phyloP scores from a whole-genome alignment of 2,113 vertebrate species.

The Heteronetta atricapilla region DNA sequence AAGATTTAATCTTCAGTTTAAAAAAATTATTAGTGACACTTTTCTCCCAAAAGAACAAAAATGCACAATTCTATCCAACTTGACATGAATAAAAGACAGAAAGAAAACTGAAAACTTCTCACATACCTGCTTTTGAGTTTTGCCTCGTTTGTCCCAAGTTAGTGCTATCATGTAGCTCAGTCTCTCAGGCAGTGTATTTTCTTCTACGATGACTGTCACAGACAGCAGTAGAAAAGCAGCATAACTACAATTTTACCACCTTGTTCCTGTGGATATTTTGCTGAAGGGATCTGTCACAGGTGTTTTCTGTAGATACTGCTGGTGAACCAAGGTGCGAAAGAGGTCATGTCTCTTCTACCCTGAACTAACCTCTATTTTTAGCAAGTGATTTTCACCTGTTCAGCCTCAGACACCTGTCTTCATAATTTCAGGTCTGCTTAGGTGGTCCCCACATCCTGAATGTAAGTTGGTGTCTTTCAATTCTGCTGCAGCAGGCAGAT shows the following conservation, averaged over 20 bases:
- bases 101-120: not conserved
- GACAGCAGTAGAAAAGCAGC: not conserved
- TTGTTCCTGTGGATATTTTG: not conserved
- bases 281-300: not conserved
- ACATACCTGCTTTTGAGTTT: not conserved
- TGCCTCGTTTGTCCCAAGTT: not conserved
- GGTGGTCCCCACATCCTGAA: not conserved
- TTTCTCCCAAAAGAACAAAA: not conserved
- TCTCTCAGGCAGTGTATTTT: not conserved
- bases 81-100: not conserved
- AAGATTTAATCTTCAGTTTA: not conserved
- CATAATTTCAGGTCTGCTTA: not conserved
- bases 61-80: not conserved
- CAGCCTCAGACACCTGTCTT: not conserved
- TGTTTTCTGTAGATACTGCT: not conserved
- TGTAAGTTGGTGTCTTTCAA: not conserved
- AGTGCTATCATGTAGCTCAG: rapidly evolving
- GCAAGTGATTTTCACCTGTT: not conserved
- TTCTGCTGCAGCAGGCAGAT: not conserved
- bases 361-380: not conserved
- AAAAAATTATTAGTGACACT: rapidly evolving
- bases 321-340: not conserved
- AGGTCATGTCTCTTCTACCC: not conserved
- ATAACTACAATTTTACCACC: rapidly evolving
- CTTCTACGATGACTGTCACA: not conserved